phyloP scores from a whole-genome alignment of 1,140 invertebrate genomes.

The Lepidostoma basale region DNA sequence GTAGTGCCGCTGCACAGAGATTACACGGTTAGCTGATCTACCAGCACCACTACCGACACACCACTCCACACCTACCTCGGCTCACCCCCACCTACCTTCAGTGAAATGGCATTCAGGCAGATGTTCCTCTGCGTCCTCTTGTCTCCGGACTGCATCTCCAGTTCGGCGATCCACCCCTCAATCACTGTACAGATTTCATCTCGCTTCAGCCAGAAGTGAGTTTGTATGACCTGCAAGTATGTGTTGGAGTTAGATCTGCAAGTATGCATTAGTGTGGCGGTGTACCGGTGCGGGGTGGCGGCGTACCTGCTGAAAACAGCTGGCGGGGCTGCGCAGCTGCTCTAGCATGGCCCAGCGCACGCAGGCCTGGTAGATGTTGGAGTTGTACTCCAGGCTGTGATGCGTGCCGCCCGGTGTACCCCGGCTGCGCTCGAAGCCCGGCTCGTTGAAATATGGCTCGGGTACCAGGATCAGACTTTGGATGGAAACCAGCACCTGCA shows the following conservation, averaged over 20 bases:
- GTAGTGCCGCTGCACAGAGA: slow-evolving; percentile 72
- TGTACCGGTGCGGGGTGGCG: too few relatives aligned
- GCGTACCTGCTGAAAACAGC: slow-evolving; percentile 89
- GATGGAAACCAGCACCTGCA: slow-evolving; percentile 95
- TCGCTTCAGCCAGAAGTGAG: slow-evolving; percentile 94
- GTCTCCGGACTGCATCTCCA: slow-evolving; percentile 76
- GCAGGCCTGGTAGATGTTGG: slow-evolving; percentile 94
- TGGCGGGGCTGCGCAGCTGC: slow-evolving; percentile 86
- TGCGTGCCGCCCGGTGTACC: slow-evolving; percentile 87
- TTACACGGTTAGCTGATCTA: too few relatives aligned
- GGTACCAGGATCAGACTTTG: slow-evolving; percentile 94
- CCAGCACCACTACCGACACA: too few relatives aligned
- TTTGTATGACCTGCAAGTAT: slow-evolving; percentile 80
- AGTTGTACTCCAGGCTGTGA: slow-evolving; percentile 92
- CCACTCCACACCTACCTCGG: too few relatives aligned
- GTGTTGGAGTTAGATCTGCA: neutral
- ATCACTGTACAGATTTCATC: slow-evolving; percentile 89
- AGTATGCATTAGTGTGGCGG: too few relatives aligned
- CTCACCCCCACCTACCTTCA: slow-evolving; percentile 76
- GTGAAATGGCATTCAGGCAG: slow-evolving; percentile 75
- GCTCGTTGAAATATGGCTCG: slow-evolving; percentile 98
- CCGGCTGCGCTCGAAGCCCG: slow-evolving; percentile 91
- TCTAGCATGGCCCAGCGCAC: slow-evolving; percentile 96
- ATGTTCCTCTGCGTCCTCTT: slow-evolving; percentile 74
- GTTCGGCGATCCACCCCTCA: slow-evolving; percentile 87